Percentiles rank a stretch among this genome's conserved stretches.
phyloP scores from a whole-genome alignment of 2,888 invertebrate species.

The Amiota mariae region DNA sequence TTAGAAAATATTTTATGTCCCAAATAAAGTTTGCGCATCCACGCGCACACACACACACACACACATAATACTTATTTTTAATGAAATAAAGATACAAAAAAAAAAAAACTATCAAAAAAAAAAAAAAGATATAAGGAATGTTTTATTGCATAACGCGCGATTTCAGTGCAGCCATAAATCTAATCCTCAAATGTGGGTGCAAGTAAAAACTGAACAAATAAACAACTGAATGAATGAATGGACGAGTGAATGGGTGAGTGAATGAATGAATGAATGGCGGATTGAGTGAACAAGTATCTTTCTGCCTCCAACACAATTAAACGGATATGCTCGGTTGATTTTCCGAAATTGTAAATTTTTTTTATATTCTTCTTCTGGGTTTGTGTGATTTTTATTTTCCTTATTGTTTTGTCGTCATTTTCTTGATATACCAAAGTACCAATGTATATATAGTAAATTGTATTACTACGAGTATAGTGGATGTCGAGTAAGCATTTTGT shows the following conservation, averaged over 20 bases:
- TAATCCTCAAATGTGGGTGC: constrained; percentile 26
- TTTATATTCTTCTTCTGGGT: constrained; percentile 31
- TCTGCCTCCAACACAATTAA: constrained; percentile 59
- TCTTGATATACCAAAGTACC: too few species aligned
- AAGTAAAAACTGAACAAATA: background rate
- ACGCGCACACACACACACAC: too few species aligned
- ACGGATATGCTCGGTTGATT: constrained; percentile 60
- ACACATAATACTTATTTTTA: constrained; percentile 41
- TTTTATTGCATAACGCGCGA: constrained; percentile 66
- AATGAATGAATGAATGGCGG: background rate
- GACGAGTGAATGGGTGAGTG: constrained; percentile 44
- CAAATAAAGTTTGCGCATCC: constrained; percentile 47
- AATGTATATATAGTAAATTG: too few species aligned
- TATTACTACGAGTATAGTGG: too few species aligned
- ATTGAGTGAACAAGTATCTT: constrained; percentile 53
- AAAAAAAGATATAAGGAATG: constrained; percentile 52
- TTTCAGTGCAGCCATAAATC: constrained; percentile 60
- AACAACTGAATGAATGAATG: background rate
- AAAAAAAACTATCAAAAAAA: constrained; percentile 21
- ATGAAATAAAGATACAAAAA: constrained; percentile 37
- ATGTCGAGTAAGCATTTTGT: background rate
- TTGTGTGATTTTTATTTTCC: background rate
- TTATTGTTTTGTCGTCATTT: too few species aligned
- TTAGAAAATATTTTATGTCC: constrained; percentile 29
- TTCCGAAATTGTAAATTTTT: constrained; percentile 47